Percentiles rank a stretch among this genome's conserved stretches.
Evolutionary conservation across 2,113 vertebrate species (phyloP).

Genomic region (Paradisaea rubra): DNA sequence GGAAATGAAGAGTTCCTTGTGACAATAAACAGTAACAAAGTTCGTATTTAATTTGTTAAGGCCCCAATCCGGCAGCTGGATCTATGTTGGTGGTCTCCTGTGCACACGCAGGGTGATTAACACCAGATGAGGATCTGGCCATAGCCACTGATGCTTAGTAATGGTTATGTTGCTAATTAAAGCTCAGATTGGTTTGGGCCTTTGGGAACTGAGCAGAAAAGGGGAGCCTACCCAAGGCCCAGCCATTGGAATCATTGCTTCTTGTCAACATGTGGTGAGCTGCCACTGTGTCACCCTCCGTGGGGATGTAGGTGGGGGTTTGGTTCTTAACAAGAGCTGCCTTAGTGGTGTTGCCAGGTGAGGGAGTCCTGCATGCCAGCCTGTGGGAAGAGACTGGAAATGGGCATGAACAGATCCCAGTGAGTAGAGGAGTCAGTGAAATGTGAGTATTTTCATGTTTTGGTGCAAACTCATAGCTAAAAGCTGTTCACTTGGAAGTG

Average conservation of each 20-base stretch:
- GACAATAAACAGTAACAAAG: slow-evolving; percentile 45
- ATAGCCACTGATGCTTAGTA: background rate
- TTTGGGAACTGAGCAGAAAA: background rate
- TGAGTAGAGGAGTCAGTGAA: background rate
- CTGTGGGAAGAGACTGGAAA: background rate
- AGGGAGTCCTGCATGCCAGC: background rate
- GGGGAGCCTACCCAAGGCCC: background rate
- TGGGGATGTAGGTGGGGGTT: background rate
- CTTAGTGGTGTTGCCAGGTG: background rate
- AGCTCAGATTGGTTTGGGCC: background rate
- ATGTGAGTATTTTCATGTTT: background rate
- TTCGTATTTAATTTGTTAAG: slow-evolving; percentile 9
- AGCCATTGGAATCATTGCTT: background rate
- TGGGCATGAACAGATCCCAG: background rate
- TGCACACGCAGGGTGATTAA: slow-evolving; percentile 18
- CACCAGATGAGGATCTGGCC: slow-evolving; percentile 54
- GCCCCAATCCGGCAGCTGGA: background rate
- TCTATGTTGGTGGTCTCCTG: slow-evolving; percentile 34
- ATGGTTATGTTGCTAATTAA: slow-evolving; percentile 41
- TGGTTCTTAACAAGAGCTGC: background rate
- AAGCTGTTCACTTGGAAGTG: background rate
- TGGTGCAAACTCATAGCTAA: background rate
- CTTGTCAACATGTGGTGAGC: accelerated
- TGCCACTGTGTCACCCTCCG: background rate
- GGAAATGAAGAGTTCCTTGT: slow-evolving; percentile 37